phyloP scores from a whole-genome alignment of 2,797 vertebrate species.

The Balearica regulorum region DNA sequence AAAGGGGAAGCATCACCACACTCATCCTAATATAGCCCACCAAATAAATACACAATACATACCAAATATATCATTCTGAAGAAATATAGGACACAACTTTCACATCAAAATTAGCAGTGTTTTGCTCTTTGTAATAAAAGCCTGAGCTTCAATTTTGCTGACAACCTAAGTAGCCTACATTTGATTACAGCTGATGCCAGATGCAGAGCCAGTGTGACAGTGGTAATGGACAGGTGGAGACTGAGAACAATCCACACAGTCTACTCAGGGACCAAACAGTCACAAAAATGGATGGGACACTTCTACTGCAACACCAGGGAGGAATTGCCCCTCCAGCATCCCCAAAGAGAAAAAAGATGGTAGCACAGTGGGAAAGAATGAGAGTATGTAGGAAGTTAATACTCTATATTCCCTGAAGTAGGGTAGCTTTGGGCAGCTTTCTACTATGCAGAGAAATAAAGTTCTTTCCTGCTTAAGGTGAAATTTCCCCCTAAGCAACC shows the following conservation, averaged over 20 bases:
- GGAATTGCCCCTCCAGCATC: neutral
- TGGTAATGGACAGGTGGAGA: neutral
- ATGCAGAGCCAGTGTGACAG: neutral
- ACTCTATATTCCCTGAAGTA: neutral
- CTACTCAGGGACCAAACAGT: neutral
- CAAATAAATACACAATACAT: neutral
- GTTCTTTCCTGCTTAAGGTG: neutral
- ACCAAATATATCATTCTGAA: neutral
- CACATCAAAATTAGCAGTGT: neutral
- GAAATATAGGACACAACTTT: neutral
- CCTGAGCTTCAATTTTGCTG: neutral
- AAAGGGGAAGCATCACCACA: neutral
- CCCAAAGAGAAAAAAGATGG: neutral
- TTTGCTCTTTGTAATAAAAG: neutral
- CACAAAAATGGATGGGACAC: neutral
- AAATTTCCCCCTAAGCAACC: constrained; percentile 1
- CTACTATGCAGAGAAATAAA: neutral
- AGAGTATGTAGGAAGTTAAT: neutral
- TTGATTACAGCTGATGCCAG: neutral
- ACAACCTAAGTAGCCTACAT: neutral
- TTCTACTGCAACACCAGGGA: neutral
- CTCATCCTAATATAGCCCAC: neutral
- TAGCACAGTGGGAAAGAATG: neutral
- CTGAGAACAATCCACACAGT: neutral
- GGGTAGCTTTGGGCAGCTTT: neutral